phyloP scores from a whole-genome alignment of 2,797 vertebrate species.

The Corythornis leucogaster region DNA sequence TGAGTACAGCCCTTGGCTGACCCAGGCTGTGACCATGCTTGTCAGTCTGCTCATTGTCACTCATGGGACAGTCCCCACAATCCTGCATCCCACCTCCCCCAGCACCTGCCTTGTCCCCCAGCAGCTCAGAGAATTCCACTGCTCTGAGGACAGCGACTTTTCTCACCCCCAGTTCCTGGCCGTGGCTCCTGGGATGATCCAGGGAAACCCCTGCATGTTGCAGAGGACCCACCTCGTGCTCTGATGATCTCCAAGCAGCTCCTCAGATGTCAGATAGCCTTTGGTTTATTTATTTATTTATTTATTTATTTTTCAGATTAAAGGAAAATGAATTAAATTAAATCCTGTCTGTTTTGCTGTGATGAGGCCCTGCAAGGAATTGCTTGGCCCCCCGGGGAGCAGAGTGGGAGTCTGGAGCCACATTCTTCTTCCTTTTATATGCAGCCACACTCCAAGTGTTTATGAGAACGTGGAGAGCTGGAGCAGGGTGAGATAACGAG shows the following conservation, averaged over 20 bases:
- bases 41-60: not conserved
- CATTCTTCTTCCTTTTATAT: not conserved
- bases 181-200: not conserved
- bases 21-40: too few relatives aligned
- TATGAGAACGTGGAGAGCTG: not conserved
- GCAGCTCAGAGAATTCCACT: not conserved
- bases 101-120: not conserved
- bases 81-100: not conserved
- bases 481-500: not conserved
- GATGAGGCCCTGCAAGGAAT: not conserved
- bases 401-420: accelerated
- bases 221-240: not conserved
- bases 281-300: too few relatives aligned
- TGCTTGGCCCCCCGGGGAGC: not conserved
- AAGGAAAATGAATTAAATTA: not conserved
- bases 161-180: not conserved
- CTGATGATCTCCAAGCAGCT: not conserved
- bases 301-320: not conserved
- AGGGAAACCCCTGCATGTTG: not conserved
- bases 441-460: not conserved
- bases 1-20: not conserved
- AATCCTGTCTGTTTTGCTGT: not conserved
- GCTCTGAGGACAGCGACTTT: not conserved
- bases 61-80: not conserved
- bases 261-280: not conserved